Evolutionary conservation across 2,797 vertebrate genomes (phyloP).

Genomic region (Calcarius lapponicus): DNA sequence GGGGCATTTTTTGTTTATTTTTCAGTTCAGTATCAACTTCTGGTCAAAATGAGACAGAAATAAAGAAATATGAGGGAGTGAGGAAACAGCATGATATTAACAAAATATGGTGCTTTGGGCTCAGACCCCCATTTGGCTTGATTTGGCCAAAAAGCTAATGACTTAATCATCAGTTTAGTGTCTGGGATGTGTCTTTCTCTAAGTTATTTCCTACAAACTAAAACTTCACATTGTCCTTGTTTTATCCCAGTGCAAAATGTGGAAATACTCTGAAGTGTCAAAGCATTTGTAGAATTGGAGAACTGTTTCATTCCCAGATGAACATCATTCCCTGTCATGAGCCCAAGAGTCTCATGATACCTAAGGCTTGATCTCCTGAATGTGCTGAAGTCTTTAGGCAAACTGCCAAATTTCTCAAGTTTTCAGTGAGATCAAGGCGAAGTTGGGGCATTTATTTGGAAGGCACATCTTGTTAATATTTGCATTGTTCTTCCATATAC

Average conservation of each 20-base stretch:
- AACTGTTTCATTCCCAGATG: not conserved
- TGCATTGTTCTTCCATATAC: slow-evolving; percentile 11
- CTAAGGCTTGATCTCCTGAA: slow-evolving; percentile 41
- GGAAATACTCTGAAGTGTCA: slow-evolving; percentile 26
- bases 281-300: not conserved
- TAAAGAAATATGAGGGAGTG: not conserved
- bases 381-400: slow-evolving; percentile 33
- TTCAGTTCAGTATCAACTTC: not conserved
- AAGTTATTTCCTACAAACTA: not conserved
- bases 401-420: slow-evolving; percentile 49
- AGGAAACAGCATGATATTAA: not conserved
- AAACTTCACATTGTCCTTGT: not conserved
- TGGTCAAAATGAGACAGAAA: not conserved
- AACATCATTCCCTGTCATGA: slow-evolving; percentile 36
- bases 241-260: slow-evolving; percentile 9
- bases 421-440: slow-evolving; percentile 54
- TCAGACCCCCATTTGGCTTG: not conserved
- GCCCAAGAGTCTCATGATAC: not conserved
- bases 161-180: not conserved
- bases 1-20: not conserved
- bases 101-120: not conserved
- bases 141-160: not conserved
- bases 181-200: not conserved
- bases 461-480: slow-evolving; percentile 39
- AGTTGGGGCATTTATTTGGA: slow-evolving; percentile 24